A percentile compares a stretch with the other conserved stretches of the same genome.
These are phyloP conservation scores for Drosophila parthenogenetica DNA, from an alignment of 2,888 invertebrate species.

Conservation along the genomic window DNA sequence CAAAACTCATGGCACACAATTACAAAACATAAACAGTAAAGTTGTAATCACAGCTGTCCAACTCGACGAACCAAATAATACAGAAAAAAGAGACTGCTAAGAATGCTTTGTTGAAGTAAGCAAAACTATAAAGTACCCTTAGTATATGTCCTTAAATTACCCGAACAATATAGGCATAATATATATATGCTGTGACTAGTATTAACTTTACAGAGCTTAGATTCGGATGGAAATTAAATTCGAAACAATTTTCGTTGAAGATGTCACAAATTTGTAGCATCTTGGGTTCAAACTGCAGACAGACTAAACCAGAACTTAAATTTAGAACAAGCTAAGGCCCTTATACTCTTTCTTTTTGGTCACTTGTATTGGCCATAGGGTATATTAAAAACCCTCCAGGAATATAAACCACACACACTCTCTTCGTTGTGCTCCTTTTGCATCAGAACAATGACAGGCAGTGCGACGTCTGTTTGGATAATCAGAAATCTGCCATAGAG, in stretches of 20 bases:
- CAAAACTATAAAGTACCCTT: neutral
- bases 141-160: no score
- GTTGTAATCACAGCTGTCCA: slow-evolving; percentile 79
- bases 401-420: slow-evolving; percentile 4
- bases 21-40: slow-evolving; percentile 75
- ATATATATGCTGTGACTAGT: no score
- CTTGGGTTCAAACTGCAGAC: no score
- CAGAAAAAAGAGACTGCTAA: neutral
- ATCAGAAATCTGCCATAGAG: slow-evolving; percentile 72
- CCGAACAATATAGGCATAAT: no score
- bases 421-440: neutral
- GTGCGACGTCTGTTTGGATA: slow-evolving; percentile 55
- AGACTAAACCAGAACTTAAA: no score
- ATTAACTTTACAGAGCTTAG: no score
- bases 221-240: no score
- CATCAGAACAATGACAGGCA: slow-evolving; percentile 26
- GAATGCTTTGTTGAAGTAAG: neutral
- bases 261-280: no score
- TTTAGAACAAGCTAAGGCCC: neutral
- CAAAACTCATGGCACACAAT: slow-evolving; percentile 72
- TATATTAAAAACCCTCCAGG: neutral
- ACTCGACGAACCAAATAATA: slow-evolving; percentile 53
- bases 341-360: neutral
- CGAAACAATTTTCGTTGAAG: no score
- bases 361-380: neutral